These are phyloP conservation scores for Acleris laterana DNA, from an alignment of 2,888 invertebrate genomes.

Conservation along the genomic window DNA sequence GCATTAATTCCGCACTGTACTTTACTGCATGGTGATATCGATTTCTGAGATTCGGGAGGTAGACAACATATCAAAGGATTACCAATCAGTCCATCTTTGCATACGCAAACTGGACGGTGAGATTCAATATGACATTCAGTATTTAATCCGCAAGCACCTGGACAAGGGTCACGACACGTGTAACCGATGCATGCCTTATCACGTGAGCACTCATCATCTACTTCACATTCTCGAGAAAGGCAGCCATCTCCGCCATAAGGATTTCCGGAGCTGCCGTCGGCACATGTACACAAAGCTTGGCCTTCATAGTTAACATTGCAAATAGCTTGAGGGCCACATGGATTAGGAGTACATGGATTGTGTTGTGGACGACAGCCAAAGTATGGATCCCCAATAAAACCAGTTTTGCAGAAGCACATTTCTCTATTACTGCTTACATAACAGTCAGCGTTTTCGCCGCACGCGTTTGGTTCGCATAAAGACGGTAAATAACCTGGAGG, in stretches of 20 bases:
- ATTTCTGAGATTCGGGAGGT: constrained; percentile 81
- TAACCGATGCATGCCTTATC: constrained; percentile 91
- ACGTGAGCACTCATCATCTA: constrained; percentile 90
- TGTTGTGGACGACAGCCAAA: constrained; percentile 89
- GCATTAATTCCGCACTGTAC: constrained; percentile 92
- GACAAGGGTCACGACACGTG: constrained; percentile 92
- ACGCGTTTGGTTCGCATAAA: constrained; percentile 92
- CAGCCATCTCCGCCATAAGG: constrained; percentile 89
- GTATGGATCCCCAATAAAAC: constrained; percentile 92
- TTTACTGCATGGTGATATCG: constrained; percentile 88
- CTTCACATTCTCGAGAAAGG: constrained; percentile 91
- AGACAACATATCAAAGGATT: constrained; percentile 91
- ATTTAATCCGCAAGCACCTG: constrained; percentile 91
- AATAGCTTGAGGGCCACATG: constrained; percentile 91
- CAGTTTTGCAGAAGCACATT: constrained; percentile 91
- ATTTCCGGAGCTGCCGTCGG: constrained; percentile 90
- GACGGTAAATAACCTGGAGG: constrained; percentile 82
- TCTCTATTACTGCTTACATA: constrained; percentile 92
- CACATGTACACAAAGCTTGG: constrained; percentile 89
- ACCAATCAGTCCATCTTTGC: constrained; percentile 88
- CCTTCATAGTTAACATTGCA: constrained; percentile 88
- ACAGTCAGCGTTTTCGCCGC: constrained; percentile 92
- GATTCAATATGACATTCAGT: constrained; percentile 90
- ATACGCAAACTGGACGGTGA: constrained; percentile 92
- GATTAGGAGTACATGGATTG: constrained; percentile 90